phyloP scores from a whole-genome alignment of 2,113 vertebrate genomes.

The Hemibagrus wyckioides region DNA sequence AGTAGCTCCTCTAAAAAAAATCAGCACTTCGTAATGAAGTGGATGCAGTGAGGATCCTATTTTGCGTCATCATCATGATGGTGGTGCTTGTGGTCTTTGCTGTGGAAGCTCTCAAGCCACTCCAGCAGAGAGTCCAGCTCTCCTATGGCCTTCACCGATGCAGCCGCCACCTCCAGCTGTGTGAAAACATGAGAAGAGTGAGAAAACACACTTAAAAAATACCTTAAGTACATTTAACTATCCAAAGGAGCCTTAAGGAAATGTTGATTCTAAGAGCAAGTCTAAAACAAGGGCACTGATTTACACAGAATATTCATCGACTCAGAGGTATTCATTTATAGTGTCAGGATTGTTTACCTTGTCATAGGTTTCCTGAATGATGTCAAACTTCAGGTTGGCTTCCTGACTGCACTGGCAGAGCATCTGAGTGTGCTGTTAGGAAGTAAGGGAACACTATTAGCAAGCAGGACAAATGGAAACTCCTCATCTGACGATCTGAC shows the following conservation, averaged over 20 bases:
- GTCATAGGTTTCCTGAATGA: conserved; percentile 59
- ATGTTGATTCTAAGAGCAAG: background rate
- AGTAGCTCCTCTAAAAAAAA: background rate
- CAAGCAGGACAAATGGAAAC: background rate
- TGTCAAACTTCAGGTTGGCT: conserved; percentile 60
- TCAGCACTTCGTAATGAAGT: background rate
- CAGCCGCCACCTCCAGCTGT: conserved; percentile 78
- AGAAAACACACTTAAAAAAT: background rate
- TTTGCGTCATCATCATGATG: background rate
- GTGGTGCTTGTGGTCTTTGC: background rate
- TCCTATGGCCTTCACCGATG: conserved; percentile 83
- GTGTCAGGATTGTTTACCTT: conserved; percentile 60
- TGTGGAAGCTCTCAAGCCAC: conserved; percentile 77
- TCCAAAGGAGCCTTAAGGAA: background rate
- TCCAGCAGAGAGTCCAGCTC: conserved; percentile 84
- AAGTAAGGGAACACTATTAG: conserved; percentile 2
- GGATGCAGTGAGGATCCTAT: background rate
- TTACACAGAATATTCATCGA: background rate
- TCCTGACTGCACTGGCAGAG: conserved; percentile 70
- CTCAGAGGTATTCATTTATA: background rate
- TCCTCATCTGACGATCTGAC: background rate
- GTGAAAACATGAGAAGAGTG: conserved; percentile 13
- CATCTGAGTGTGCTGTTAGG: conserved; percentile 56
- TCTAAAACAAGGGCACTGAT: background rate
- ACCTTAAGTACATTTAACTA: background rate